phyloP scores from a whole-genome alignment of 2,797 vertebrate species.

The Aeoliscus strigatus region DNA sequence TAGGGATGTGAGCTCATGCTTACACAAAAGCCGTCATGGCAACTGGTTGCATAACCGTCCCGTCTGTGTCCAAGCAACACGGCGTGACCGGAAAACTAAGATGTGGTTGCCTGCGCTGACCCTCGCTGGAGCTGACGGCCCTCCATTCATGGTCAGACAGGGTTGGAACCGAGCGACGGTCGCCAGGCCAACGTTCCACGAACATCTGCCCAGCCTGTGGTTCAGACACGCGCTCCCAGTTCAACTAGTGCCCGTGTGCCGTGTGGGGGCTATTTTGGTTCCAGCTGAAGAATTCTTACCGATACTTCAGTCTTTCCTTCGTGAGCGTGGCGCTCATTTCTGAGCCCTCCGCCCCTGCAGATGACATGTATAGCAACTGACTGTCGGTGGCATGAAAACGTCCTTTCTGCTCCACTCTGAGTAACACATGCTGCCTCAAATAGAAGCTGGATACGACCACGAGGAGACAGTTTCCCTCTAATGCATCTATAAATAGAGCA shows the following conservation, averaged over 20 bases:
- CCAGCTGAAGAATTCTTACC: slow-evolving; percentile 39
- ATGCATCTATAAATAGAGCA: slow-evolving; percentile 17
- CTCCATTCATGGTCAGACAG: slow-evolving; percentile 73
- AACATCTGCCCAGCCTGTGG: slow-evolving; percentile 57
- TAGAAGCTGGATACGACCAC: slow-evolving; percentile 12
- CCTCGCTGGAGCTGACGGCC: slow-evolving; percentile 62
- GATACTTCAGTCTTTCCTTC: slow-evolving; percentile 68
- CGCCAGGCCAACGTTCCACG: slow-evolving; percentile 72
- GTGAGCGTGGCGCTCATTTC: slow-evolving; percentile 48
- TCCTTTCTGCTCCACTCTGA: slow-evolving; percentile 50
- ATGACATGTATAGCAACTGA: slow-evolving; percentile 40
- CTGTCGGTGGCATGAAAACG: slow-evolving; percentile 34
- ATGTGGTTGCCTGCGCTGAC: slow-evolving; percentile 47
- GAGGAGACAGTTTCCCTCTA: slow-evolving; percentile 14
- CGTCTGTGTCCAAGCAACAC: slow-evolving; percentile 24
- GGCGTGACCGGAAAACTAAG: slow-evolving; percentile 40
- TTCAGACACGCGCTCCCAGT: slow-evolving; percentile 43
- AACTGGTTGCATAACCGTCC: slow-evolving; percentile 33
- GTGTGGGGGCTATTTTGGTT: slow-evolving; percentile 27
- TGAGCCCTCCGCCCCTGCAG: slow-evolving; percentile 42
- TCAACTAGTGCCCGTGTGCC: slow-evolving; percentile 50
- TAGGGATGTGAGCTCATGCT: slow-evolving; percentile 41
- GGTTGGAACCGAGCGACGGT: slow-evolving; percentile 46
- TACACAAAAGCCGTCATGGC: slow-evolving; percentile 22
- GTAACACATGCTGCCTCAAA: slow-evolving; percentile 52